A percentile compares a stretch with the other conserved stretches of the same genome.
These are phyloP conservation scores for Umimayanthus chanpuru DNA, from an alignment of 92 coral and sea anemone species.

Conservation along the genomic window DNA sequence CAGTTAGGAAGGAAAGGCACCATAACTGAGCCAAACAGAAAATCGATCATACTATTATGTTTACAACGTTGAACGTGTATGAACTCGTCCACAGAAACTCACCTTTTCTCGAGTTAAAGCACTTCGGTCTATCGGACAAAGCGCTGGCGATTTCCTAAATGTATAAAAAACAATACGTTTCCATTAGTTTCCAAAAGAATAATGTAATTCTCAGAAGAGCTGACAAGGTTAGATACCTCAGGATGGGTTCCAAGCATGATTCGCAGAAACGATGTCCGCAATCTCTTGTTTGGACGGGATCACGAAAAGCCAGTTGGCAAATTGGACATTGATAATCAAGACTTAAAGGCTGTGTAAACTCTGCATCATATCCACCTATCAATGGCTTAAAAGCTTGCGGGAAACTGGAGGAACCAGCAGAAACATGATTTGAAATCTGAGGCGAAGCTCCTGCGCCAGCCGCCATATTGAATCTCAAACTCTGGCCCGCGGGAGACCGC, in stretches of 20 bases:
- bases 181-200: not conserved
- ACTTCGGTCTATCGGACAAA: slow-evolving; percentile 97
- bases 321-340: slow-evolving; percentile 95
- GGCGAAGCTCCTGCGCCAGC: slow-evolving; percentile 54
- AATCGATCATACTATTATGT: not conserved
- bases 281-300: slow-evolving; percentile 98
- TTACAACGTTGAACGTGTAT: not conserved
- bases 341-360: slow-evolving; percentile 82
- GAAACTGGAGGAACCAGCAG: slow-evolving; percentile 58
- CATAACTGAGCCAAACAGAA: slow-evolving; percentile 3
- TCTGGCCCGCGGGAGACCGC: slow-evolving; percentile 51
- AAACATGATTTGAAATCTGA: slow-evolving; percentile 58
- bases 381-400: slow-evolving; percentile 59
- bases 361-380: slow-evolving; percentile 97
- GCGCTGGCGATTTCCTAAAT: slow-evolving; percentile 87
- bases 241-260: slow-evolving; percentile 95
- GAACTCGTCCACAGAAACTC: slow-evolving; percentile 22
- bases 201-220: not conserved
- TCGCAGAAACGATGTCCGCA: slow-evolving; percentile 99
- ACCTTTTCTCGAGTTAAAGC: slow-evolving; percentile 93
- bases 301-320: slow-evolving; percentile 97
- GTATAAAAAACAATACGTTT: slow-evolving; percentile 9
- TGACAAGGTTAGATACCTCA: slow-evolving; percentile 65
- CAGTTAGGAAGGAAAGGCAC: not conserved
- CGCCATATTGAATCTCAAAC: slow-evolving; percentile 83